Evolutionary conservation across 2,797 vertebrate genomes (phyloP), one percentile per base, ranked within the genome.

Genomic region (Glossophaga mutica): DNA sequence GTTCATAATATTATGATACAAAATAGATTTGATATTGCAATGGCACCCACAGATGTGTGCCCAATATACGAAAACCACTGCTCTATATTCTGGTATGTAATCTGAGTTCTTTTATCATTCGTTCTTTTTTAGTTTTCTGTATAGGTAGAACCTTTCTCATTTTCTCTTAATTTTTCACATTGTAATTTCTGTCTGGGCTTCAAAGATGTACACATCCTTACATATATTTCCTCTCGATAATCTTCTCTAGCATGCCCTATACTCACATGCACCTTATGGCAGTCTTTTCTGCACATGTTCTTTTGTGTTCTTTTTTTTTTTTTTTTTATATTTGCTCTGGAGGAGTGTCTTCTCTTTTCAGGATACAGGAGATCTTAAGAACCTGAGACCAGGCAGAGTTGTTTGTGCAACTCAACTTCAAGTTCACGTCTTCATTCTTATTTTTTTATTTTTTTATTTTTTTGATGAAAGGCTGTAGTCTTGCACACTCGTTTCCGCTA

Each of bases 241-340:
- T 57, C 26, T 71, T 86, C n/a, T 65, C 37, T 44, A 16, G 32
- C 37, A 29, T 19, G n/a, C 15, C 7, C 18, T 37, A 5, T 21
- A 16, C 4, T 44, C 14, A 9, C 21, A 4, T 9, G 2, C 6
- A 52, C 24, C 8, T 52, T 3, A 14, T 0, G 18, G 2, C 22
- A 22, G 21, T 50, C 14, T 14, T 78, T 42, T 37, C 24, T 2
- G 32, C 12, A 46, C 2, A 15, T 68, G 26, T 15, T 52, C 42
- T 67, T 79, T 22, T 59, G 16, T 32, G 4, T 5, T 37, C 8
- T 65, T 37, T 5, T n/a, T n/a, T n/a, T n/a, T n/a, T n/a, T n/a
- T n/a, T n/a, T n/a, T 4, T 5, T 2, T n/a, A 2, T 50, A 8
- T 15, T 39, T 10, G 0, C 2, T 76, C 37, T 71, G 44, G 24